phyloP scores from a whole-genome alignment of 2,113 vertebrate species.

The Neodon shergylaensis region DNA sequence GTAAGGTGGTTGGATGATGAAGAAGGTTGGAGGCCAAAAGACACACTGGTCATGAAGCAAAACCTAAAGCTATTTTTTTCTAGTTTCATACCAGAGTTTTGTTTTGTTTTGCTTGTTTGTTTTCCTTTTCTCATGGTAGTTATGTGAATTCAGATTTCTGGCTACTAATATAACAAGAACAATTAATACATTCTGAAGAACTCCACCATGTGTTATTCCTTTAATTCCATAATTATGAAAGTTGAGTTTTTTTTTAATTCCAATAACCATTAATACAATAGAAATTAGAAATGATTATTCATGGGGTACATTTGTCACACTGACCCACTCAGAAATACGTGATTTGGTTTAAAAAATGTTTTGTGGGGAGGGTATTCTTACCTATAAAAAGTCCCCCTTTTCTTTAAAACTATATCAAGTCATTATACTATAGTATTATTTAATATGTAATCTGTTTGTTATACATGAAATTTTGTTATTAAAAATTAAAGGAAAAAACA shows the following conservation, averaged over 20 bases:
- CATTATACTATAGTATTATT: neutral
- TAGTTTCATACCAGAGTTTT: neutral
- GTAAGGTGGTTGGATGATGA: neutral
- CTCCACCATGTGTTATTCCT: neutral
- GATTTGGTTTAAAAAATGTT: neutral
- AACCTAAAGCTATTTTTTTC: neutral
- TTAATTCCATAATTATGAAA: neutral
- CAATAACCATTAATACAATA: neutral
- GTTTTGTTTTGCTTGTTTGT: neutral
- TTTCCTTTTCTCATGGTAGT: too few relatives aligned
- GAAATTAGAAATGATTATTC: neutral
- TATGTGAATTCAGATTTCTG: neutral
- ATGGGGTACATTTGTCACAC: neutral
- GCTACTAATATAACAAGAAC: neutral
- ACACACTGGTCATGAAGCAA: neutral
- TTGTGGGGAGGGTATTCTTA: neutral
- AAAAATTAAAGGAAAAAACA: neutral
- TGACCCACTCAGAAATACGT: neutral
- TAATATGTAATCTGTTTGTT: neutral
- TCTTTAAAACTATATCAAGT: neutral
- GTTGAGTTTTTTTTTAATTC: neutral
- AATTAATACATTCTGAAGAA: neutral
- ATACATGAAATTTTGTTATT: neutral
- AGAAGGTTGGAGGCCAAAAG: neutral
- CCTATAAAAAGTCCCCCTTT: neutral